Evolutionary conservation across 1,140 invertebrate species (phyloP).

Genomic region (Hetaerina americana): DNA sequence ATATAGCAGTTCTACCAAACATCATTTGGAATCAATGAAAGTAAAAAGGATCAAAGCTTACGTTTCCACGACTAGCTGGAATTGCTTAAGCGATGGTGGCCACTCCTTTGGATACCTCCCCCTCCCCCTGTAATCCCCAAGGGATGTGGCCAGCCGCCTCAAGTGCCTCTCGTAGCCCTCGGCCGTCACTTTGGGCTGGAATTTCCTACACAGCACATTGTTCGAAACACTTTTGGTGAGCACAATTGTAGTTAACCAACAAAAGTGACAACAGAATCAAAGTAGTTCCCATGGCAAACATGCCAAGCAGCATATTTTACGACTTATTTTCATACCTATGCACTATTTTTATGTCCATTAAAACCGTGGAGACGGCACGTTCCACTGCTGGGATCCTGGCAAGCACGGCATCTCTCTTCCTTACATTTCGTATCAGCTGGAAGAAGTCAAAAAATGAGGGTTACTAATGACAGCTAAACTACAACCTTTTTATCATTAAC

Average conservation of each 20-base stretch:
- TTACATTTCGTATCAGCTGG: slow-evolving; percentile 69
- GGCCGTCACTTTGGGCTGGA: slow-evolving; percentile 76
- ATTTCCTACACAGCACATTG: slow-evolving; percentile 49
- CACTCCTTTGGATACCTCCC: slow-evolving; percentile 54
- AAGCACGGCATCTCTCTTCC: slow-evolving; percentile 56
- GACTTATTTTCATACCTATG: no score
- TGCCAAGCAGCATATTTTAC: no score
- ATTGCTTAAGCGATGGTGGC: slow-evolving; percentile 52
- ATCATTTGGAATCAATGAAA: no score
- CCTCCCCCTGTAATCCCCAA: slow-evolving; percentile 63
- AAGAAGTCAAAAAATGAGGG: slow-evolving; percentile 23
- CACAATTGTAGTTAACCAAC: no score
- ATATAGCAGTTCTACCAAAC: no score
- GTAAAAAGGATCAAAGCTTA: no score
- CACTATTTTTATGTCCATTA: slow-evolving; percentile 67
- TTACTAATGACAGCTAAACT: no score
- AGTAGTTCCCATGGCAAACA: no score
- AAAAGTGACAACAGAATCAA: not conserved
- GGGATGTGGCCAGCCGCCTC: slow-evolving; percentile 61
- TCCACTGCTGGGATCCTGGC: slow-evolving; percentile 67
- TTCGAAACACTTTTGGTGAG: no score
- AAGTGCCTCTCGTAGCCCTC: slow-evolving; percentile 70
- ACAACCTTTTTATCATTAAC: no score
- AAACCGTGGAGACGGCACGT: slow-evolving; percentile 63
- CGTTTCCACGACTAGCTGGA: slow-evolving; percentile 84